Evolutionary conservation across 2,113 vertebrate species (phyloP).

Genomic region (Platycercus adscitus): DNA sequence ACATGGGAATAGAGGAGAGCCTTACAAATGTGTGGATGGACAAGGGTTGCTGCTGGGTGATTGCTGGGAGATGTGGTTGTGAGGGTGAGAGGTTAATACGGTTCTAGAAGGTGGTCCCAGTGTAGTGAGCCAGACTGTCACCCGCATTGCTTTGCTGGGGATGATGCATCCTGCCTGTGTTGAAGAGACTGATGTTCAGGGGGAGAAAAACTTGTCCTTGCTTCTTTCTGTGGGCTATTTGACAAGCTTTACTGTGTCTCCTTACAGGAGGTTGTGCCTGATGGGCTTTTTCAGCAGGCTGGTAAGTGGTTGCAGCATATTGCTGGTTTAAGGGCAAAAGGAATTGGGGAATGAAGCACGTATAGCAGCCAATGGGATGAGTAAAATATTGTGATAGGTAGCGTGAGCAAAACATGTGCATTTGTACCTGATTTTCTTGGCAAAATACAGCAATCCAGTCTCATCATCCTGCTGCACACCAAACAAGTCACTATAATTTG

Average conservation of each 20-base stretch:
- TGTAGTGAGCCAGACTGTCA: not conserved
- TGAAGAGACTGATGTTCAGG: not conserved
- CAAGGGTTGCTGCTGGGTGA: not conserved
- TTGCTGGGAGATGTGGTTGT: not conserved
- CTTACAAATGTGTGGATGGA: not conserved
- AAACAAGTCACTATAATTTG: not conserved
- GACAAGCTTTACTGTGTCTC: not conserved
- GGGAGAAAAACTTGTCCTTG: not conserved
- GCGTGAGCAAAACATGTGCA: not conserved
- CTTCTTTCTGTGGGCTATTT: not conserved
- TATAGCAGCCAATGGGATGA: not conserved
- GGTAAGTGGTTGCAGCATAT: not conserved
- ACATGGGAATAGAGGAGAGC: not conserved
- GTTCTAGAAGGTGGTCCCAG: not conserved
- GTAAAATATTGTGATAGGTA: not conserved
- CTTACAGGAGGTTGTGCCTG: not conserved
- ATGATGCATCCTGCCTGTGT: not conserved
- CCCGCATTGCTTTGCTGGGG: not conserved
- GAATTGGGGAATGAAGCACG: not conserved
- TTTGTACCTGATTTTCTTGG: not conserved
- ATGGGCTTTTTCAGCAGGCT: not conserved
- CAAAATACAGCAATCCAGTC: not conserved
- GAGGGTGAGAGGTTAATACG: not conserved
- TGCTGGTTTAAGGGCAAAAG: not conserved
- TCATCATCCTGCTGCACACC: not conserved